A percentile compares a stretch with the other conserved stretches of the same genome.
Conservation (phyloP, 2,888 invertebrate genomes). For the Acanthosepion esculentum region DNA sequence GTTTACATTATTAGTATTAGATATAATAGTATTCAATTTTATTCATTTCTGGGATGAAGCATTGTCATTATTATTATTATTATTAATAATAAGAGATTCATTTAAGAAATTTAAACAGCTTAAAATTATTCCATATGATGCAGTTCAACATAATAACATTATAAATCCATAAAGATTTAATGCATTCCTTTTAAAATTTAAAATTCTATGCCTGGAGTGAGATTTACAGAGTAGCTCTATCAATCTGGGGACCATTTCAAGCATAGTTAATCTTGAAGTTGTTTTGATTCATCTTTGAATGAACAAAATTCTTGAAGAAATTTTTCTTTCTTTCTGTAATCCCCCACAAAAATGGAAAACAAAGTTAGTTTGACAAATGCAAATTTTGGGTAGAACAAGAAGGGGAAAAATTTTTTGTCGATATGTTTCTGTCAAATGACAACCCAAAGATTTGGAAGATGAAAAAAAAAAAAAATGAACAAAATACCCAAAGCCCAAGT, state of each 20-base stretch:
- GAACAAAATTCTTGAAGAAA: neutral
- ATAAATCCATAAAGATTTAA: neutral
- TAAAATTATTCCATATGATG: too few species aligned
- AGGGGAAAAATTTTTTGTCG: neutral
- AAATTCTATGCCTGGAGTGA: neutral
- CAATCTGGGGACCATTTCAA: neutral
- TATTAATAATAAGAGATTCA: too few species aligned
- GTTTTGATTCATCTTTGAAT: neutral
- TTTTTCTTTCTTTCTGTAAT: neutral
- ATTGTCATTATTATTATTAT: too few species aligned
- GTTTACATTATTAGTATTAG: too few species aligned
- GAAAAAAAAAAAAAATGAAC: neutral
- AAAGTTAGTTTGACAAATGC: neutral
- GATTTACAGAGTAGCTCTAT: neutral
- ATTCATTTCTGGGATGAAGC: too few species aligned
- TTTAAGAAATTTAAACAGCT: too few species aligned
- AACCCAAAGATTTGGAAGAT: neutral
- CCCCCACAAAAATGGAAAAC: neutral
- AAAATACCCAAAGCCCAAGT: neutral
- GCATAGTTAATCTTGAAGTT: neutral
- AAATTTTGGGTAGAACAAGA: neutral
- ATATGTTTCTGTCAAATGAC: neutral
- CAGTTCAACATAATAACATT: too few species aligned
- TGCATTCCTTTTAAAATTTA: neutral
- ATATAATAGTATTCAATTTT: too few species aligned